Conservation (phyloP, 2,888 invertebrate species). For the Pollenia labialis region DNA sequence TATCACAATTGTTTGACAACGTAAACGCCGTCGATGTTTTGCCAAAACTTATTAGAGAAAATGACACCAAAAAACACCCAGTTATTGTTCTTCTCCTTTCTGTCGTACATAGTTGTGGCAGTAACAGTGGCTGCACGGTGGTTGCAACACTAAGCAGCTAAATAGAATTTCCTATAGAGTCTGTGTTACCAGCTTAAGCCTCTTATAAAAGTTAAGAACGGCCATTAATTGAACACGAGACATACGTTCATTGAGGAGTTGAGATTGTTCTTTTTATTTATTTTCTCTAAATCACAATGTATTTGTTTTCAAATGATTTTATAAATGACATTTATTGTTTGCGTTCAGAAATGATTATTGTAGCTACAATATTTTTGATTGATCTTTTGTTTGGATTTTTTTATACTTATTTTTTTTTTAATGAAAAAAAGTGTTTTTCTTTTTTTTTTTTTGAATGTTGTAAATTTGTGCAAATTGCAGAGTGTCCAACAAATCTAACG, state of each 20-base stretch:
- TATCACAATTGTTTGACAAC: constrained; percentile 69
- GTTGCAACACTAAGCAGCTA: constrained; percentile 58
- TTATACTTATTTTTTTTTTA: background rate
- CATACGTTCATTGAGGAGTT: constrained; percentile 40
- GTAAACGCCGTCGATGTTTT: constrained; percentile 56
- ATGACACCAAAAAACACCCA: constrained; percentile 58
- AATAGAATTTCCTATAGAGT: constrained; percentile 42
- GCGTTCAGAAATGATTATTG: constrained; percentile 33
- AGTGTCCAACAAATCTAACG: too few relatives aligned
- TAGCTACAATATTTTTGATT: constrained; percentile 57
- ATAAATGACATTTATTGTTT: constrained; percentile 69
- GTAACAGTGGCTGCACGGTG: constrained; percentile 56
- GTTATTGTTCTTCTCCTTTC: constrained; percentile 34
- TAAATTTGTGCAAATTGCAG: background rate
- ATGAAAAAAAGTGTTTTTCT: constrained; percentile 15
- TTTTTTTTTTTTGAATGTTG: background rate
- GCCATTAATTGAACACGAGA: constrained; percentile 73
- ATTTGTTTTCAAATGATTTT: constrained; percentile 55
- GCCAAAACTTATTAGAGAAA: constrained; percentile 71
- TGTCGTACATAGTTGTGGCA: constrained; percentile 37
- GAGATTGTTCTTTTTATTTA: constrained; percentile 33
- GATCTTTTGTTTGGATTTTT: constrained; percentile 54
- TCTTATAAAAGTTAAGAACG: constrained; percentile 71
- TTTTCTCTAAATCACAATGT: constrained; percentile 48
- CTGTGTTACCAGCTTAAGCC: constrained; percentile 67